phyloP scores from a whole-genome alignment of 2,113 vertebrate species.

The Dicrurus megarhynchus region DNA sequence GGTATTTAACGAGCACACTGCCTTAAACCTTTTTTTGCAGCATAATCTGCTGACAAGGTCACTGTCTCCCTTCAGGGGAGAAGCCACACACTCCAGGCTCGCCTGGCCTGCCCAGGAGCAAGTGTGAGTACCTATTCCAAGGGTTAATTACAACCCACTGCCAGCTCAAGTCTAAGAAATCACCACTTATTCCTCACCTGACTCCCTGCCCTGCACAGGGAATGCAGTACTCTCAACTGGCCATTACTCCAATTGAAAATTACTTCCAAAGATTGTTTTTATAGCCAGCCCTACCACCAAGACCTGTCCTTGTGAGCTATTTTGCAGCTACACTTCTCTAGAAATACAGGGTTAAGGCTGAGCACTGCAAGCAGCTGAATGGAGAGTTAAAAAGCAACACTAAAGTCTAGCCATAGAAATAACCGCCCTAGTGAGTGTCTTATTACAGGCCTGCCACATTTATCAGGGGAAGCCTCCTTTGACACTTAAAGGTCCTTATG shows the following conservation, averaged over 20 bases:
- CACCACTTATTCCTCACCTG: background rate
- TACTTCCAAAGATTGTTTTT: background rate
- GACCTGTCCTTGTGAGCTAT: background rate
- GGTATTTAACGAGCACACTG: background rate
- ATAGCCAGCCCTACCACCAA: background rate
- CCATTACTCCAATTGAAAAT: background rate
- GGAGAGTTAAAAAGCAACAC: background rate
- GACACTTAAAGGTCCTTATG: background rate
- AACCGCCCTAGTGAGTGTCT: background rate
- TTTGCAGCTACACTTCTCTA: background rate
- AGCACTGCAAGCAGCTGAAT: background rate
- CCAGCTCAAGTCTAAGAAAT: background rate
- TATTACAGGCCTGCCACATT: background rate
- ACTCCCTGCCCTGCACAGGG: background rate
- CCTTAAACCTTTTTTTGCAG: background rate
- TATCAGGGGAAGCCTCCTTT: background rate
- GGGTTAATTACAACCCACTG: background rate
- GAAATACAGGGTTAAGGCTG: background rate
- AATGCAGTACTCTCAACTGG: background rate
- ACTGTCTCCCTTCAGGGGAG: background rate
- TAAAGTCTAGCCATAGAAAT: background rate
- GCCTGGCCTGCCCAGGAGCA: background rate
- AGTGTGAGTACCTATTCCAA: background rate
- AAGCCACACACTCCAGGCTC: background rate
- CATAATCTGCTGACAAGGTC: conserved; percentile 19